Base-by-base conservation (phyloP, 2,888 invertebrate genomes). In the Bibio marci region DNA sequence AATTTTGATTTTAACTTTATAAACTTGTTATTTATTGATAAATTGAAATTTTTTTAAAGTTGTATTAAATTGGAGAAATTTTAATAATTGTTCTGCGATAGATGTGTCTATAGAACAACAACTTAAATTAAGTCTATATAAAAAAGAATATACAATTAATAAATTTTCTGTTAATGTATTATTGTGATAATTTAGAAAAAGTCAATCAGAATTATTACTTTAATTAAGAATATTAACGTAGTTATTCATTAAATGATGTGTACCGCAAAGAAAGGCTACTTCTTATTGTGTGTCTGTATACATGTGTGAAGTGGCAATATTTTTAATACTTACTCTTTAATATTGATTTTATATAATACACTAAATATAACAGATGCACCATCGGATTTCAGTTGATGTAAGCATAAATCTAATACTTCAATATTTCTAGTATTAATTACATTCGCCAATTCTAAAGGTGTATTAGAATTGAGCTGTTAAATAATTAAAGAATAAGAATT, bases 361-460 rank as follows among this genome's bases (percentile, higher is more conserved):
- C 55, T 47, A 39, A 61, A 54, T 38, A 62, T 52, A 28, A 57
- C 55, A 1, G 56, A 55, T 1, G 55, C 55, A 3, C 62, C 62
- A 41, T 60, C 60, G 12, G n/a, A 56, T 31, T 54, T 51, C 22
- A 62, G 58, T n/a, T 59, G 61, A 51, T 62, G 62, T 15, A 59
- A 39, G 4, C 59, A 51, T 3, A 62, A 30, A 18, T 57, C 47
- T n/a, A 62, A 43, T 11, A 49, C 48, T 32, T 54, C 48, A 5
- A 62, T 43, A 33, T 42, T 41, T 0, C 55, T 51, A 5, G 48
- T 50, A 15, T 47, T 44, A 3, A 62, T 39, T 3, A 53, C 52
- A 32, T 52, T 51, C 30, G 59, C 55, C 0, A 62, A 45, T 8
- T 50, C 39, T 12, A 53, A 52, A 26, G 60, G 58, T 22, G 60